Evolutionary conservation across 2,797 vertebrate species (phyloP).

Genomic region (Hypotaenidia philippensis): DNA sequence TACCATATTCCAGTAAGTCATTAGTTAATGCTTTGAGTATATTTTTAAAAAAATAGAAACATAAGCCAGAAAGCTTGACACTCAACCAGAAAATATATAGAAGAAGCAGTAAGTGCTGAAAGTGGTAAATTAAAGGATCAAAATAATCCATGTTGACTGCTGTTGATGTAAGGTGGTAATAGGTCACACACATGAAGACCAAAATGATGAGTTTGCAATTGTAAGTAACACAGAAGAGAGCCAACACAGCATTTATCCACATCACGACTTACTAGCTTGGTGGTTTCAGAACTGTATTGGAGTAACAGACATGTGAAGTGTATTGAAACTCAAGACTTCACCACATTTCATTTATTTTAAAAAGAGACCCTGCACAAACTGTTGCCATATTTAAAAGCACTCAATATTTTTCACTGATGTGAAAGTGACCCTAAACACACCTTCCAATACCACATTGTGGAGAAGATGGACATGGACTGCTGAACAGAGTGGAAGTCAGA

Average conservation of each 20-base stretch:
- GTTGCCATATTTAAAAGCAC: not conserved
- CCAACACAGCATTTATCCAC: not conserved
- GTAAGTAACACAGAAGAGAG: not conserved
- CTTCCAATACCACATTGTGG: not conserved
- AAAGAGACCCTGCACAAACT: not conserved
- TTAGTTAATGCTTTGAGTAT: not conserved
- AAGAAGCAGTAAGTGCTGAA: not conserved
- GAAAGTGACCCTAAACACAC: not conserved
- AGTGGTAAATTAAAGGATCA: not conserved
- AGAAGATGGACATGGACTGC: not conserved
- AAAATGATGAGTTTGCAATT: not conserved
- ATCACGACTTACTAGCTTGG: not conserved
- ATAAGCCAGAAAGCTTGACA: not conserved
- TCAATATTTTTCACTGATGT: not conserved
- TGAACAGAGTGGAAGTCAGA: not conserved
- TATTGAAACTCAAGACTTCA: not conserved
- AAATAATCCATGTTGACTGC: not conserved
- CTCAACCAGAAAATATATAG: not conserved
- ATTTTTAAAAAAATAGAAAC: too few species aligned
- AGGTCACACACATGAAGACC: not conserved
- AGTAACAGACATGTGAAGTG: not conserved
- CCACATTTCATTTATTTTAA: not conserved
- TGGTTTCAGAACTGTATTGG: not conserved
- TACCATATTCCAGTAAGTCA: not conserved
- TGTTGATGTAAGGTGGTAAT: not conserved